Evolutionary conservation across 2,113 vertebrate species (phyloP).

Genomic region (Pelmatolapia mariae): DNA sequence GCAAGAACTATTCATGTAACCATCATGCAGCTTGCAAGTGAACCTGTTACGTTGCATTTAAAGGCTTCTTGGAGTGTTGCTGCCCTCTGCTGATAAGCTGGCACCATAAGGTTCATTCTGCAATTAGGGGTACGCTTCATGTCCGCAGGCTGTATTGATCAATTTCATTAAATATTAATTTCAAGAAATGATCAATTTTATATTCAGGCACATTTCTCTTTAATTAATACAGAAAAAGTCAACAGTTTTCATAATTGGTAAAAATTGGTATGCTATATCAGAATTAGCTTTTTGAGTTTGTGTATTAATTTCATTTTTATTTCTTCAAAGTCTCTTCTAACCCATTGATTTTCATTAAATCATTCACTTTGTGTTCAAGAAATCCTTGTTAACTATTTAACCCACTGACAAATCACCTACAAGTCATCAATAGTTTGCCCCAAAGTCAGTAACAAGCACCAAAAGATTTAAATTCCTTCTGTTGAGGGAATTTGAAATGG

Average conservation of each 20-base stretch:
- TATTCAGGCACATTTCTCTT: not conserved
- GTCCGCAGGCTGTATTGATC: not conserved
- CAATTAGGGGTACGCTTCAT: not conserved
- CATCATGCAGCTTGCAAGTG: not conserved
- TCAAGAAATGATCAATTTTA: not conserved
- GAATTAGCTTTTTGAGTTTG: not conserved
- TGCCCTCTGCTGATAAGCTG: conserved; percentile 35
- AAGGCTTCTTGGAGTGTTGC: not conserved
- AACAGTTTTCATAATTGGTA: not conserved
- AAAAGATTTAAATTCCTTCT: not conserved
- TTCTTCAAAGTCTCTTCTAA: not conserved
- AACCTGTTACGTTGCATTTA: not conserved
- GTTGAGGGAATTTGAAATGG: not conserved
- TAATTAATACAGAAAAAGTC: not conserved
- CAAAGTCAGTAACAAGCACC: no score
- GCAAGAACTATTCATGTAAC: not conserved
- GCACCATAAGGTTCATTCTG: not conserved
- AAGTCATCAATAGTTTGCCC: no score
- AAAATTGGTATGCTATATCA: not conserved
- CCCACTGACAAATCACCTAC: no score
- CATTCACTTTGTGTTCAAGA: not conserved
- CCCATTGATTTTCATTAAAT: not conserved
- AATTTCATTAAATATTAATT: not conserved
- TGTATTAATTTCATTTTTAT: not conserved
- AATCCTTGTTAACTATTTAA: not conserved